Base-by-base conservation (phyloP, 1,140 invertebrate species). In the Ericerus pela region DNA sequence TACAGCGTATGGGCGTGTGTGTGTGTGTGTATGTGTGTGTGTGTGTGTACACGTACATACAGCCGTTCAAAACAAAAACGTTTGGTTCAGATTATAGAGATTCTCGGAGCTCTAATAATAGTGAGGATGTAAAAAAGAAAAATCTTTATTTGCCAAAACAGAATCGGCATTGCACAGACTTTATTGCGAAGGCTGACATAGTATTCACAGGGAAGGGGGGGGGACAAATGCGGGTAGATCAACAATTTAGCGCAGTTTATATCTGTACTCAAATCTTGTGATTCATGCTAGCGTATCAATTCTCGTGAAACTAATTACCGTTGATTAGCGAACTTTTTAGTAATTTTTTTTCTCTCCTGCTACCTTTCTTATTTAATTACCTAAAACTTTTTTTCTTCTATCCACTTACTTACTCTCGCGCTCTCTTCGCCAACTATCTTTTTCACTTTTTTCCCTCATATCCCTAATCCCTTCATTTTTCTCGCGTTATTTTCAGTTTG, bases 91-190 rank as follows among this genome's bases (percentile, higher is more conserved):
- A n/a, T n/a, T n/a, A n/a, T n/a, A n/a, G n/a, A n/a, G n/a, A n/a
- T n/a, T n/a, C n/a, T n/a, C n/a, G n/a, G n/a, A 47, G 41, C 41
- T 47, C 41, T 47, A 47, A 47, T 47, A 47, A 47, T 47, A 47
- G 41, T 47, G 41, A 47, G 26, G 41, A 47, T 47, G 41, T 47
- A 14, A 47, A n/a, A n/a, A n/a, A 24, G 41, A 47, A 47, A 47
- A 47, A 47, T 47, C 41, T 47, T 47, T 24, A 47, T 47, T 24
- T 47, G 41, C 41, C 41, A 47, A 47, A 47, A 47, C 41, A 22
- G 41, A 12, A 47, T 38, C 36, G 26, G 41, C 41, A 47, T 47
- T 47, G 41, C 26, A 47, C 41, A 47, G 41, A 47, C 41, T 47
- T 47, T 47, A 47, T 47, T 47, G 41, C 41, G 41, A 47, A 47